Conservation (phyloP, 1,140 invertebrate species). For the Ptiloglossa arizonensis region DNA sequence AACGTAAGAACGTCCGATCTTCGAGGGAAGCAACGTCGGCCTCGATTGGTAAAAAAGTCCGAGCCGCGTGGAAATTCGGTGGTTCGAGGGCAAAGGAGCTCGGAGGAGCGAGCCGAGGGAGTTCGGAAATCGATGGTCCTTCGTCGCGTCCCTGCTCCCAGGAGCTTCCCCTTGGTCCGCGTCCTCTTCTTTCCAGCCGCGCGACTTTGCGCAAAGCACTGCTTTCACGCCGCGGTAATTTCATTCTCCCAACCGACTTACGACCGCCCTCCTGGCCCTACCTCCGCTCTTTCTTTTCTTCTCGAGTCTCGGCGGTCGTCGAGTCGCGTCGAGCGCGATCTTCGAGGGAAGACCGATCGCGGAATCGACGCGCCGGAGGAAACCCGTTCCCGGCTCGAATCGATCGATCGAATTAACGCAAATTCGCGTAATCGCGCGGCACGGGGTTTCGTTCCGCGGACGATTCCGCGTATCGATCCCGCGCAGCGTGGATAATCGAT, state of each 20-base stretch:
- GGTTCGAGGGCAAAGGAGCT: constrained; percentile 38
- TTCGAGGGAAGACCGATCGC: constrained; percentile 12
- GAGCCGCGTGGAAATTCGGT: constrained; percentile 63
- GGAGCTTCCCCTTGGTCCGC: constrained; percentile 16
- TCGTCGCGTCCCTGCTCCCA: constrained; percentile 11
- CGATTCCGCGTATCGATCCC: constrained; percentile 6
- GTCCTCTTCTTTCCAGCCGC: constrained; percentile 22
- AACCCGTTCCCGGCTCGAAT: constrained; percentile 15
- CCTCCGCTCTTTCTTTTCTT: constrained; percentile 44
- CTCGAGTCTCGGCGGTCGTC: not conserved
- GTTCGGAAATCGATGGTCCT: constrained; percentile 18
- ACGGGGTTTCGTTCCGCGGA: not conserved
- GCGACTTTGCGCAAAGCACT: constrained; percentile 71
- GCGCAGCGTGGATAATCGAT: constrained; percentile 18
- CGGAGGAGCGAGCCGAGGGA: constrained; percentile 6
- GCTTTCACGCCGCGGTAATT: constrained; percentile 74
- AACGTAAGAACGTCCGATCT: not conserved
- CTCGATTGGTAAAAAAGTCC: constrained; percentile 41
- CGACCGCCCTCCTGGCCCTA: constrained; percentile 9
- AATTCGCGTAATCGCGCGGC: constrained; percentile 25
- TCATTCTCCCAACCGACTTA: constrained; percentile 74
- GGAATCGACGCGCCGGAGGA: not conserved
- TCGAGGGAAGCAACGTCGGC: constrained; percentile 12
- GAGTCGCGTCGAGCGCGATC: constrained; percentile 57
- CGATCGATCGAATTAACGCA: constrained; percentile 23